Evolutionary conservation across 2,888 invertebrate species (phyloP).

Genomic region (Yponomeuta sedellus): DNA sequence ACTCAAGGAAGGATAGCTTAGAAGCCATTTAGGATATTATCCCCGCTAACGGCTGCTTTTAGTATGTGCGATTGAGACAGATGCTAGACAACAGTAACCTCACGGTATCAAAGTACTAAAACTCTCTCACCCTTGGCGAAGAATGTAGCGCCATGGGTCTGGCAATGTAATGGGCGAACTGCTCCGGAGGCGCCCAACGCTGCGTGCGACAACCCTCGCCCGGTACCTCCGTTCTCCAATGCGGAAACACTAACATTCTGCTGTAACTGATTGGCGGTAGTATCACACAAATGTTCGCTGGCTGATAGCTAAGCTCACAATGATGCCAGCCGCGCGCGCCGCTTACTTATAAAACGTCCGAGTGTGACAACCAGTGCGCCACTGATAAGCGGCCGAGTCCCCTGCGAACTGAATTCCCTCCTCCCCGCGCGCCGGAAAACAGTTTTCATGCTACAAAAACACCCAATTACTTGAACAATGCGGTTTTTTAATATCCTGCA

Average conservation of each 20-base stretch:
- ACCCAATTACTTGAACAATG: not conserved
- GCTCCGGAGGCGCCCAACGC: conserved; percentile 63
- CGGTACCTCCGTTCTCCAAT: conserved; percentile 55
- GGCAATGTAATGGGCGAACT: conserved; percentile 64
- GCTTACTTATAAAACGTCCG: conserved; percentile 70
- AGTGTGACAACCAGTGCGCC: conserved; percentile 42
- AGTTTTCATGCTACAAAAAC: not conserved
- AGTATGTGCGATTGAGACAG: too few species aligned
- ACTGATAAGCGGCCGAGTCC: conserved; percentile 65
- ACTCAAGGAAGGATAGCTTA: too few species aligned
- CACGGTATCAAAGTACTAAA: too few species aligned
- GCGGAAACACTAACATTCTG: conserved; percentile 68
- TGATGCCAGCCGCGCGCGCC: conserved; percentile 50
- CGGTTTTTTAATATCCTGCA: not conserved
- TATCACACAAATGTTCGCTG: not conserved
- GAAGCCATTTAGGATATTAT: too few species aligned
- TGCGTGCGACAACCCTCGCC: conserved; percentile 54
- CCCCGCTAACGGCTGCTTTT: too few species aligned
- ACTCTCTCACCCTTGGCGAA: conserved; percentile 52
- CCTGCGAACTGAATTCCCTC: conserved; percentile 53
- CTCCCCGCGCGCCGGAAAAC: conserved; percentile 3
- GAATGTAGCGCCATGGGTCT: conserved; percentile 47
- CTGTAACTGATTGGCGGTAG: not conserved
- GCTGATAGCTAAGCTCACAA: conserved; percentile 41
- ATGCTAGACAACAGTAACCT: too few species aligned